Evolutionary conservation across 2,888 invertebrate genomes (phyloP), one percentile per base, ranked within the genome.

Genomic region (Ceriagrion tenellum): DNA sequence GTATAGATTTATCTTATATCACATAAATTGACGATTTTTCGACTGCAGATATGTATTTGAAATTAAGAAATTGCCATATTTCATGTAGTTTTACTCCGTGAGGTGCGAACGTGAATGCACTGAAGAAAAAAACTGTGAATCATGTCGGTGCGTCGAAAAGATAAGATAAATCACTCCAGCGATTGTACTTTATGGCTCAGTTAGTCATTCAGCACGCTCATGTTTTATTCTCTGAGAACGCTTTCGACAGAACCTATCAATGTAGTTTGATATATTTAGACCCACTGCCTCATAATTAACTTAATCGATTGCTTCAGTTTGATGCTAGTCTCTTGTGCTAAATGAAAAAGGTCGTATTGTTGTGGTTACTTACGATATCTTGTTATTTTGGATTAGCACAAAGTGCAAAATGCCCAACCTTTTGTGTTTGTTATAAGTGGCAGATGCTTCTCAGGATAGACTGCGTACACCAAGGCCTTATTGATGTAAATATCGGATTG

Each of bases 381-480:
- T 35, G 30, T 81, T 81, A 3, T 13, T 81, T 81, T 35, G 81
- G 35, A 30, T 4, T 8, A n/a, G 13, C 16, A 13, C 93, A 74
- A 16, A 0, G 40, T 3, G 26, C 69, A 47, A 69, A 93, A 59
- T 93, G 93, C 47, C 93, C 93, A 47, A 26, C 63, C 69, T 47
- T 93, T 47, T 93, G 93, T 35, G n/a, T 93, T 69, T 93, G 93
- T 93, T 93, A 93, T 47, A 69, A 47, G 26, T 93, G 93, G 93
- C 93, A 47, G 18, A 40, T 26, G 40, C 69, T n/a, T 35, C 47
- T 47, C 69, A 69, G 93, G 69, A 47, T 93, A 74, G 93, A 93
- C 16, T 93, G 93, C 47, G 69, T 93, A n/a, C 26, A n/a, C 12
- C 69, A 74, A 55, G 93, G 93, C 13, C 63, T 93, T 74, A 23